phyloP scores from a whole-genome alignment of 2,888 invertebrate species.

The Brachyopa scutellaris region DNA sequence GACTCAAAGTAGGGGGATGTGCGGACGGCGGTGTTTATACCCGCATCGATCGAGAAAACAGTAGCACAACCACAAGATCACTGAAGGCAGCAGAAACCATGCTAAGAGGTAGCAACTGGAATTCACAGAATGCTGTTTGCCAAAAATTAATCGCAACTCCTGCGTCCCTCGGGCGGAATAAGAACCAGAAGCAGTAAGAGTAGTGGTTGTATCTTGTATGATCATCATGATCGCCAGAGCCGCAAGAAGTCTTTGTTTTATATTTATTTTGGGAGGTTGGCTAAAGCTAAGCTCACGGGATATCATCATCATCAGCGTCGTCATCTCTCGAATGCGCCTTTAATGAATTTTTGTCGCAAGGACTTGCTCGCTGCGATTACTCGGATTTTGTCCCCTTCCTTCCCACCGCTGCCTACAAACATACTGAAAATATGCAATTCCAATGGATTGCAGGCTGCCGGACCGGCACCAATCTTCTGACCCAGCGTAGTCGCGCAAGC shows the following conservation, averaged over 20 bases:
- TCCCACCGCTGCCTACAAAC: not conserved
- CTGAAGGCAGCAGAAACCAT: conserved; percentile 49
- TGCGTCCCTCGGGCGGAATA: conserved; percentile 60
- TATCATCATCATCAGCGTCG: conserved; percentile 67
- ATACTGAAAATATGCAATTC: conserved; percentile 64
- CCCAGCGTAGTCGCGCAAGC: conserved; percentile 1
- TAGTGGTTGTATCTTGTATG: conserved; percentile 17
- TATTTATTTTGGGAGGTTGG: conserved; percentile 47
- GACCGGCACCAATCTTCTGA: conserved; percentile 2
- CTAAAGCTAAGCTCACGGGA: conserved; percentile 72
- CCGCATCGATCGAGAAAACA: conserved; percentile 54
- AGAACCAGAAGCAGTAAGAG: conserved; percentile 67
- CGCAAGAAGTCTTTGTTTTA: conserved; percentile 19
- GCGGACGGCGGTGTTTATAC: too few species aligned
- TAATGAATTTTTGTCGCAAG: conserved; percentile 72
- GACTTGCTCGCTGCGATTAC: conserved; percentile 64
- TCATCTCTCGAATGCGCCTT: conserved; percentile 58
- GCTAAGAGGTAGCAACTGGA: conserved; percentile 68
- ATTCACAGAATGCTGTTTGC: conserved; percentile 72
- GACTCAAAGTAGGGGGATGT: conserved; percentile 28
- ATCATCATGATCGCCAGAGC: conserved; percentile 41
- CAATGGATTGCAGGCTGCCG: conserved; percentile 31
- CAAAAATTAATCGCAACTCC: conserved; percentile 69
- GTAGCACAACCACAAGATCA: conserved; percentile 64
- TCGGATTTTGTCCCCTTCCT: not conserved